These are phyloP conservation scores for Tragelaphus imberbis DNA, from an alignment of 2,113 vertebrate species.

Conservation along the genomic window DNA sequence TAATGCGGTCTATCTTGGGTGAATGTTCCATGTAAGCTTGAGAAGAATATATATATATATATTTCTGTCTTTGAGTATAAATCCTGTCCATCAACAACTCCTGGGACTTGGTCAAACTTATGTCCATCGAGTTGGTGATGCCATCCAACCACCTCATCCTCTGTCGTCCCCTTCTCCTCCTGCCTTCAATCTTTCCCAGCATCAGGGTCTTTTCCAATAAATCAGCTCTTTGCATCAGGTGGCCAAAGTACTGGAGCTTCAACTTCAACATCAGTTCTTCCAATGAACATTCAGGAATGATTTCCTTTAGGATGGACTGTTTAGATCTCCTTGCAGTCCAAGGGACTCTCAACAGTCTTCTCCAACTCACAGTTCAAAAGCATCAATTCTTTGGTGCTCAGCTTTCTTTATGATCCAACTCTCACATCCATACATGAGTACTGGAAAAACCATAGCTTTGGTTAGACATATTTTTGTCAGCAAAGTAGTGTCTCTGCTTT, in stretches of 20 bases:
- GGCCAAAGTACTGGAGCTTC: not conserved
- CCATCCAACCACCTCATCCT: not conserved
- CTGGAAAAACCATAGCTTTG: not conserved
- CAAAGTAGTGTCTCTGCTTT: not conserved
- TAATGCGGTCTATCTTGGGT: not conserved
- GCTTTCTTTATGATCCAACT: not conserved
- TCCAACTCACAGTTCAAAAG: not conserved
- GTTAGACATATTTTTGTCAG: not conserved
- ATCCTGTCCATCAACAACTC: not conserved
- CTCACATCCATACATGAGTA: not conserved
- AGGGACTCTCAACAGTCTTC: not conserved
- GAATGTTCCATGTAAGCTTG: not conserved
- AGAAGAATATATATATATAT: not conserved
- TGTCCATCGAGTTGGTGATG: not conserved
- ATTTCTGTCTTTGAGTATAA: not conserved
- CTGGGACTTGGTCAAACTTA: not conserved
- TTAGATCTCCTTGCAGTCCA: not conserved
- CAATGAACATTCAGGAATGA: not conserved
- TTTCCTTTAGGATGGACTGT: not conserved
- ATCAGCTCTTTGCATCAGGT: not conserved
- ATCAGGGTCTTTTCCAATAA: not conserved
- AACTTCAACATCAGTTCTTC: not conserved
- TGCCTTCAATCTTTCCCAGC: not conserved
- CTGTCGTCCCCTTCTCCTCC: not conserved
- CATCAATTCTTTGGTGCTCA: not conserved